Conservation (phyloP, 2,888 invertebrate genomes). For the Megaustenia siamemsis region DNA sequence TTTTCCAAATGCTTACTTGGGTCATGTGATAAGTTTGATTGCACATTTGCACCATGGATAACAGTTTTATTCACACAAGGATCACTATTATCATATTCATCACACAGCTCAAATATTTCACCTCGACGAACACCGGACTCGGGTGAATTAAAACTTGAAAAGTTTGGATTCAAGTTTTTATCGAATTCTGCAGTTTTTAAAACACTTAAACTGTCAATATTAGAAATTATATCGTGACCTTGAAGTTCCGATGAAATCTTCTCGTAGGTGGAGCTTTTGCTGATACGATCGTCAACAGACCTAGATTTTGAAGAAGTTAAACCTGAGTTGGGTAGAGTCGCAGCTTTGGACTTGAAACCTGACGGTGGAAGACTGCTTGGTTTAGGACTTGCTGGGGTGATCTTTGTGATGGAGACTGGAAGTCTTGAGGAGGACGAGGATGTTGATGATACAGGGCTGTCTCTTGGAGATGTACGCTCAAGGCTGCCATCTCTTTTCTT, state of each 20-base stretch:
- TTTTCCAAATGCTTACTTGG: neutral
- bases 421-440: constrained; percentile 60
- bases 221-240: neutral
- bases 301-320: constrained; percentile 57
- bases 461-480: constrained; percentile 47
- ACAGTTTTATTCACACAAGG: neutral
- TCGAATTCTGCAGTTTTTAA: neutral
- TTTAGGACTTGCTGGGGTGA: constrained; percentile 24
- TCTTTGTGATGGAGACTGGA: constrained; percentile 60
- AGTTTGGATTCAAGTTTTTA: constrained; percentile 6
- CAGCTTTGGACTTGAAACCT: constrained; percentile 37
- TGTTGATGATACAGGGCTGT: constrained; percentile 45
- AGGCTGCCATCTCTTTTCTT: constrained; percentile 86
- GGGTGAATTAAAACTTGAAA: constrained; percentile 28
- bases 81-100: constrained; percentile 46
- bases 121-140: constrained; percentile 40
- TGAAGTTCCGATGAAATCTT: constrained; percentile 66
- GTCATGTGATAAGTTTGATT: neutral
- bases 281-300: constrained; percentile 60
- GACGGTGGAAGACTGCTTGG: constrained; percentile 54
- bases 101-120: constrained; percentile 51
- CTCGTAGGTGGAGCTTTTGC: constrained; percentile 79
- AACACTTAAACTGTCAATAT: neutral
- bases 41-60: neutral
- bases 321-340: constrained; percentile 48